Conservation (phyloP, 1,140 invertebrate species). For the Argopecten irradians region DNA sequence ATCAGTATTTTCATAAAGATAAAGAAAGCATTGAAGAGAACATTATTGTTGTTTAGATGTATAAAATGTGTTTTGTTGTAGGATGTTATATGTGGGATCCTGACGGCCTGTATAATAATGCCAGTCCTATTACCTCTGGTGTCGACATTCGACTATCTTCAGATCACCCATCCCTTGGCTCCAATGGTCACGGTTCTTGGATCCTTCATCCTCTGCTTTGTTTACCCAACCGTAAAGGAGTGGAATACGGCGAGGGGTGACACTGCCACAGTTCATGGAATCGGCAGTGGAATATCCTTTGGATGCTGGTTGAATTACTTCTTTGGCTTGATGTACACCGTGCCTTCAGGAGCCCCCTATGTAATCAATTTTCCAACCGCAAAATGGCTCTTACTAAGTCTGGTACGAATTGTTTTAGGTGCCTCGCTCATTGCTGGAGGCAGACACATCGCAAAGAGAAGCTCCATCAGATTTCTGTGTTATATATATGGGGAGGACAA, state of each 20-base stretch:
- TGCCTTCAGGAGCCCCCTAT: not conserved
- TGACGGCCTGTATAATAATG: constrained; percentile 83
- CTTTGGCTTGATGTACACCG: constrained; percentile 77
- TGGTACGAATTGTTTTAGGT: constrained; percentile 17
- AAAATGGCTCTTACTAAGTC: not conserved
- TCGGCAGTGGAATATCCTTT: constrained; percentile 85
- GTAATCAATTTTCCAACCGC: not conserved
- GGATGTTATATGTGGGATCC: constrained; percentile 76
- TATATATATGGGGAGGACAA: constrained; percentile 15
- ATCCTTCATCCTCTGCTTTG: constrained; percentile 84
- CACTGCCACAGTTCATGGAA: constrained; percentile 87
- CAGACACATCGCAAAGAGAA: not conserved
- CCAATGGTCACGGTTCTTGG: constrained; percentile 83
- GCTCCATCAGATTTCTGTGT: not conserved
- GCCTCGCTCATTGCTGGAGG: constrained; percentile 21
- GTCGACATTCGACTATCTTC: constrained; percentile 84
- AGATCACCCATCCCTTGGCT: constrained; percentile 83
- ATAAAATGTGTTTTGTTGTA: constrained; percentile 71
- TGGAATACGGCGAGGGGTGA: constrained; percentile 83
- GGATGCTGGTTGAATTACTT: constrained; percentile 91
- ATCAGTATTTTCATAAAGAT: too few relatives aligned
- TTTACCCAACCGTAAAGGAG: constrained; percentile 80
- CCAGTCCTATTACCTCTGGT: constrained; percentile 85
- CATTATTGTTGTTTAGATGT: too few relatives aligned
- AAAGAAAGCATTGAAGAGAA: too few relatives aligned